These are phyloP conservation scores for Picathartes gymnocephalus DNA, from an alignment of 2,113 vertebrate genomes.

Conservation along the genomic window DNA sequence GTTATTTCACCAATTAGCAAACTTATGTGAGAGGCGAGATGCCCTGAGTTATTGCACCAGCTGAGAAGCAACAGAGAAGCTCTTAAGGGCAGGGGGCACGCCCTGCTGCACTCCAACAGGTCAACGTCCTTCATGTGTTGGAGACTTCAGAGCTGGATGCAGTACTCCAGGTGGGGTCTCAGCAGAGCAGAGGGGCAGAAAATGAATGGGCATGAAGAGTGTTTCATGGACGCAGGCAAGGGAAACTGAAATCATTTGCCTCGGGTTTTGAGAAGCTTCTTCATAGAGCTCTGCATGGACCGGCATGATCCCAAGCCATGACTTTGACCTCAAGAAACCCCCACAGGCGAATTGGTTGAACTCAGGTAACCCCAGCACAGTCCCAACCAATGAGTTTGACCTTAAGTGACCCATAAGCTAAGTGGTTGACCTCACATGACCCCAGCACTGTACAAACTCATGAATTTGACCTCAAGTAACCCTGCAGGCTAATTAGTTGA, in stretches of 20 bases:
- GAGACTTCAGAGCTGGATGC: background rate
- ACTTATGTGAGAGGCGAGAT: background rate
- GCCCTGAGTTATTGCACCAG: background rate
- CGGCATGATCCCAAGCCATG: too few relatives aligned
- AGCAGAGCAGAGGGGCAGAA: background rate
- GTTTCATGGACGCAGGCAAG: too few relatives aligned
- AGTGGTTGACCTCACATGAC: background rate
- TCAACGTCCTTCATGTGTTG: background rate
- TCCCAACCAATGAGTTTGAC: background rate
- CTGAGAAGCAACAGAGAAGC: background rate
- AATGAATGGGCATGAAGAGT: background rate
- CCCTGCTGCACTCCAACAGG: background rate
- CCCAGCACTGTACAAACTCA: background rate
- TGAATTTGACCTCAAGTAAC: background rate
- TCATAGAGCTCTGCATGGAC: background rate
- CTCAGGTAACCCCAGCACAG: background rate
- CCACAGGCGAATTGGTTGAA: background rate
- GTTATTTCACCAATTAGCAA: background rate
- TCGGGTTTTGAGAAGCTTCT: background rate
- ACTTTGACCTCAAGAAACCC: background rate
- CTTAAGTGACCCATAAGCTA: background rate
- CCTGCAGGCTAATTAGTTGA: background rate
- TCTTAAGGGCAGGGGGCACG: background rate
- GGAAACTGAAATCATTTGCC: background rate
- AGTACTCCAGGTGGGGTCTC: background rate